Conservation (phyloP, 2,113 vertebrate species). For the Nesoenas mayeri region DNA sequence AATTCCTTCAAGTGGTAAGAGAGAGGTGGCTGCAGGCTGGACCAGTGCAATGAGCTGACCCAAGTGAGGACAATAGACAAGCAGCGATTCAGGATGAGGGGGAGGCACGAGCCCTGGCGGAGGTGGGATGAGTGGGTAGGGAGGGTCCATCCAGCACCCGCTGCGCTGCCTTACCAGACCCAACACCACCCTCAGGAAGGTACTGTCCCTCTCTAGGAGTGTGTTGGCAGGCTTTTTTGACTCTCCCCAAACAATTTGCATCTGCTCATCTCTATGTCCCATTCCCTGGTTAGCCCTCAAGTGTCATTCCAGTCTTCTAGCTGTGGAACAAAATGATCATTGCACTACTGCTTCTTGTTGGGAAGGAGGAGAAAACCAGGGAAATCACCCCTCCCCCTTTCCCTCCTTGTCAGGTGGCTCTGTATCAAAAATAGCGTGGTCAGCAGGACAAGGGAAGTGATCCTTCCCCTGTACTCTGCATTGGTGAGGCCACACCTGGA, state of each 20-base stretch:
- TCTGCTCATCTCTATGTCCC: not conserved
- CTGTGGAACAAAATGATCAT: not conserved
- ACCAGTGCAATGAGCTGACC: not conserved
- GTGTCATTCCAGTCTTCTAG: not conserved
- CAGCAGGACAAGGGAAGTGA: too few relatives aligned
- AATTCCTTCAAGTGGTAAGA: not conserved
- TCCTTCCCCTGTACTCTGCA: too few relatives aligned
- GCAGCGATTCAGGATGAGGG: accelerated
- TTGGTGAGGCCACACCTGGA: too few relatives aligned
- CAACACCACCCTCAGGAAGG: not conserved
- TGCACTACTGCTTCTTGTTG: not conserved
- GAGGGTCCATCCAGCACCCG: not conserved
- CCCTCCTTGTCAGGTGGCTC: too few relatives aligned
- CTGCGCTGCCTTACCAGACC: not conserved
- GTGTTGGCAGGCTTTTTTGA: not conserved
- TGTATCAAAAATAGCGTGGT: too few relatives aligned
- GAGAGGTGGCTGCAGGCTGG: not conserved
- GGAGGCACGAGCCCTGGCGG: not conserved
- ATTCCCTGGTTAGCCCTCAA: accelerated
- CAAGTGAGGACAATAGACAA: accelerated
- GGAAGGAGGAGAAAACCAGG: not conserved
- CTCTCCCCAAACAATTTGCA: too few relatives aligned
- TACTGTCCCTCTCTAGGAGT: not conserved
- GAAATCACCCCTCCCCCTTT: not conserved
- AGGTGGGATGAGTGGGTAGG: accelerated